These are phyloP conservation scores for Halcyon smyrnensis DNA, from an alignment of 2,797 vertebrate genomes.

Conservation along the genomic window DNA sequence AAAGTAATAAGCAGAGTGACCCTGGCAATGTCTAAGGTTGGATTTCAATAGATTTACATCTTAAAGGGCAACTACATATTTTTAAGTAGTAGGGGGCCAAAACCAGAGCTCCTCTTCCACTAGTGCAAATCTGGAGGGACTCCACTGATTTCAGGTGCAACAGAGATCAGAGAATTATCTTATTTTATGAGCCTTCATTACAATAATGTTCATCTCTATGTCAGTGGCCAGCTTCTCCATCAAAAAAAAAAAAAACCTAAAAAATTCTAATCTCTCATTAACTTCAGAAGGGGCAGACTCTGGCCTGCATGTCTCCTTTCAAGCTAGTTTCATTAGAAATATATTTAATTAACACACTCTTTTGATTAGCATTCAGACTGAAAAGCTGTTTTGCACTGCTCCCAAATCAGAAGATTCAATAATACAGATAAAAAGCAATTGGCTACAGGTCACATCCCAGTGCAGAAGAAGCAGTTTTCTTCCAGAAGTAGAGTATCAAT, in stretches of 20 bases:
- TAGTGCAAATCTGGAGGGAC: background rate
- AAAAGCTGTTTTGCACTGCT: constrained; percentile 42
- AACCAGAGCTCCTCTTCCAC: constrained; percentile 9
- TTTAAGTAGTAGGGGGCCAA: constrained; percentile 44
- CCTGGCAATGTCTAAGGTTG: constrained; percentile 64
- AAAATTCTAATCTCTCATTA: background rate
- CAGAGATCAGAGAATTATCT: background rate
- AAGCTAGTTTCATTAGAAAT: constrained; percentile 34
- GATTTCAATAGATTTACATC: constrained; percentile 85
- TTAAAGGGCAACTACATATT: constrained; percentile 75
- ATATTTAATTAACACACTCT: constrained; percentile 33
- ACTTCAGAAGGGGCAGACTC: constrained; percentile 1
- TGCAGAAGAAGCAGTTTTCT: background rate
- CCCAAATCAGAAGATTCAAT: constrained; percentile 11
- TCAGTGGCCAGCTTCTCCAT: background rate
- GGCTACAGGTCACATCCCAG: background rate
- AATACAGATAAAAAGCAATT: constrained; percentile 18
- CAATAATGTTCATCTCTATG: background rate
- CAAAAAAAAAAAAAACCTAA: background rate
- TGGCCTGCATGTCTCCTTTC: background rate
- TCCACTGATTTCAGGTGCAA: background rate
- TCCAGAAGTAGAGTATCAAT: background rate
- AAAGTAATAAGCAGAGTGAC: constrained; percentile 83
- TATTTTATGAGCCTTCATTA: background rate
- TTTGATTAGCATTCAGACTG: constrained; percentile 29